phyloP scores from a whole-genome alignment of 2,113 vertebrate genomes.

The Daboia siamensis region DNA sequence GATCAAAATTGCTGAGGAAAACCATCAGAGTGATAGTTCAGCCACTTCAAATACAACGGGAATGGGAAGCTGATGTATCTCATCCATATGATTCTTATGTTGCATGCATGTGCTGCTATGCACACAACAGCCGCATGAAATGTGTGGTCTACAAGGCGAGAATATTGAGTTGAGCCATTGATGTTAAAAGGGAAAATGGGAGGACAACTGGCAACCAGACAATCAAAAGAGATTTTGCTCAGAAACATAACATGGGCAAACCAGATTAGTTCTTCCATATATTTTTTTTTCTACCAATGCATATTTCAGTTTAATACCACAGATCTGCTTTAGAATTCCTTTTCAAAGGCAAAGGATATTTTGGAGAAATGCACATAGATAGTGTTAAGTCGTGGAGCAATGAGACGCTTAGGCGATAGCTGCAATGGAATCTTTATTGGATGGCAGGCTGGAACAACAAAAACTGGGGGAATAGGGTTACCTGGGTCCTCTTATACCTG shows the following conservation, averaged over 20 bases:
- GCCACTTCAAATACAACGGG: not conserved
- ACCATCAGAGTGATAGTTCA: not conserved
- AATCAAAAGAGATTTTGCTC: not conserved
- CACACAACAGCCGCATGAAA: not conserved
- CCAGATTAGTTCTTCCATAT: not conserved
- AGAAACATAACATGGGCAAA: not conserved
- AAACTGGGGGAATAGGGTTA: no score
- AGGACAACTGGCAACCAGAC: not conserved
- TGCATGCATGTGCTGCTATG: not conserved
- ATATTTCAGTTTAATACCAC: not conserved
- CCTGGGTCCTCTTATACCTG: no score
- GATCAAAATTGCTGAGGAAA: not conserved
- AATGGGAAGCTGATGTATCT: not conserved
- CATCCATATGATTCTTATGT: not conserved
- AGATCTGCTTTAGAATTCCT: not conserved
- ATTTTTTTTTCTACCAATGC: not conserved
- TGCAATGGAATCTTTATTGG: no score
- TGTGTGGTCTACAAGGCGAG: not conserved
- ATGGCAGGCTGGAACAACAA: no score
- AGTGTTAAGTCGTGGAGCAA: no score
- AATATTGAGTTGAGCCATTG: not conserved
- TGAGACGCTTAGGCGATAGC: no score
- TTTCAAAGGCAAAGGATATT: not conserved
- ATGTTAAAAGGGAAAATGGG: not conserved
- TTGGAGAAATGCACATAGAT: not conserved